Evolutionary conservation across 2,113 vertebrate genomes (phyloP).

Genomic region (Grammomys surdaster): DNA sequence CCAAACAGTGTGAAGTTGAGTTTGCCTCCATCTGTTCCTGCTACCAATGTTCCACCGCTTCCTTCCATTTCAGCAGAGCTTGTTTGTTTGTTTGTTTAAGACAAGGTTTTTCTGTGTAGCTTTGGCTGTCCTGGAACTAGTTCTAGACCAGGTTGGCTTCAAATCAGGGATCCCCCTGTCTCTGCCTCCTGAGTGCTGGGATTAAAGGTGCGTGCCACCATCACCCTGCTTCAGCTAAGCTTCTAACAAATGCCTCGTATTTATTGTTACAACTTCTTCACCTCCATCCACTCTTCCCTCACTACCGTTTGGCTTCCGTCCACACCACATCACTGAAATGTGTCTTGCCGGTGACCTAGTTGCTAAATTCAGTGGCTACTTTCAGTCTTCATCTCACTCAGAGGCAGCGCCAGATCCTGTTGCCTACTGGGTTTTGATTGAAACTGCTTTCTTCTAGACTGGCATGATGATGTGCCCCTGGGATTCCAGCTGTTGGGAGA

Average conservation of each 20-base stretch:
- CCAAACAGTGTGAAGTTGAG: background rate
- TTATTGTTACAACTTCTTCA: background rate
- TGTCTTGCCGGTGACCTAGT: slow-evolving; percentile 65
- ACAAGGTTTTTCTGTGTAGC: background rate
- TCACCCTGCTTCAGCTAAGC: background rate
- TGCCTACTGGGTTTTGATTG: background rate
- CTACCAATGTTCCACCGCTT: background rate
- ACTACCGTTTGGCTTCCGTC: slow-evolving; percentile 49
- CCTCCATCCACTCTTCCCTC: slow-evolving; percentile 8
- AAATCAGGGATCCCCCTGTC: background rate
- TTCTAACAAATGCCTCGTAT: background rate
- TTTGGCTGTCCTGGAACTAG: background rate
- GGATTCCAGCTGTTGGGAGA: background rate
- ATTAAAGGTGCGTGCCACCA: background rate
- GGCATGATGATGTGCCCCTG: background rate
- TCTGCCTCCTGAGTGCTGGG: background rate
- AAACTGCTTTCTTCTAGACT: background rate
- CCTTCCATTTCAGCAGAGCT: background rate
- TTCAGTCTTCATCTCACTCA: slow-evolving; percentile 32
- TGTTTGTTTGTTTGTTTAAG: background rate
- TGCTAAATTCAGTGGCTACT: slow-evolving; percentile 55
- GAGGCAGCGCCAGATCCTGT: background rate
- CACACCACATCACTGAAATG: background rate
- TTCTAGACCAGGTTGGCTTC: background rate
- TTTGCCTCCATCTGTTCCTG: background rate